These are phyloP conservation scores for Pocillopora verrucosa DNA, from an alignment of 64 coral and sea anemone species.

Conservation along the genomic window DNA sequence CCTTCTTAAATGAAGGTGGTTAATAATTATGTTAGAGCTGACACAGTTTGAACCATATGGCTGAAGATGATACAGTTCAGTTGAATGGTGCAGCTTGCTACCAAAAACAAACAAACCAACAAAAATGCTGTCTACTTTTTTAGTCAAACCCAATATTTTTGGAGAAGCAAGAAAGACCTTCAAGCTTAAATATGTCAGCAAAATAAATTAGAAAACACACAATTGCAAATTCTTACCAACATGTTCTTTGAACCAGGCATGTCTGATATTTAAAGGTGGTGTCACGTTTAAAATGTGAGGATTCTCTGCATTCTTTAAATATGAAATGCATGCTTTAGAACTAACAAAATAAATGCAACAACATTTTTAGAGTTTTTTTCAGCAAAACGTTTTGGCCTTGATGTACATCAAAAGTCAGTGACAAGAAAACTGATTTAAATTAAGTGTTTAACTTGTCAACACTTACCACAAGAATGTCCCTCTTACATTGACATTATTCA, in stretches of 20 bases:
- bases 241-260: slow-evolving; percentile 84
- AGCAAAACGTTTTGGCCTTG: no score
- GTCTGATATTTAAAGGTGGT: slow-evolving; percentile 85
- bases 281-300: slow-evolving; percentile 91
- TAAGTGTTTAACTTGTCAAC: no score
- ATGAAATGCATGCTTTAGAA: slow-evolving; percentile 77
- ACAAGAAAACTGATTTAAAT: no score
- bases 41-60: not conserved
- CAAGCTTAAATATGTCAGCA: not conserved
- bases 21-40: not conserved
- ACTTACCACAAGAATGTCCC: slow-evolving; percentile 94
- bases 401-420: no score
- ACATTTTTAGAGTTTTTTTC: no score
- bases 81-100: no score
- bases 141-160: no score
- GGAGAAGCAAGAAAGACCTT: not conserved
- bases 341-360: slow-evolving; percentile 21
- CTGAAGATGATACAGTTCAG: no score
- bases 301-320: slow-evolving; percentile 76
- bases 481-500: slow-evolving; percentile 90
- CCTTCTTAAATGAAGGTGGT: slow-evolving; percentile 21
- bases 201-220: not conserved
- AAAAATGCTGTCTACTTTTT: no score
- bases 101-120: not conserved
- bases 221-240: slow-evolving; percentile 57